Percentiles rank a stretch among this genome's conserved stretches.
Evolutionary conservation across 2,113 vertebrate genomes (phyloP).

Genomic region (Lontra canadensis): DNA sequence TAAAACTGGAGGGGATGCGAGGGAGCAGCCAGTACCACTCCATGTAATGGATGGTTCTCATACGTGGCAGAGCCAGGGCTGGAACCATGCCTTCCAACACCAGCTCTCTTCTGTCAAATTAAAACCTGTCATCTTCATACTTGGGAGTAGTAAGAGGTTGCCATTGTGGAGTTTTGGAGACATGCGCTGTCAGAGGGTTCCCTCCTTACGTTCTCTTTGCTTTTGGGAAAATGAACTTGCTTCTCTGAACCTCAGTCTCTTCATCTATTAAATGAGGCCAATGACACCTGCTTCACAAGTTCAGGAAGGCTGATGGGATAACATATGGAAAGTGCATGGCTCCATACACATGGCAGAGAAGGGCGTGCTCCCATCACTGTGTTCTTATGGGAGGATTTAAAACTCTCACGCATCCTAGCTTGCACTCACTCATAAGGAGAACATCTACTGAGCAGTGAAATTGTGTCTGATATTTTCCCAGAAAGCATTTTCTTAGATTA

Average conservation of each 20-base stretch:
- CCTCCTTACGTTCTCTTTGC: background rate
- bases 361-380: background rate
- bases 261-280: background rate
- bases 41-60: background rate
- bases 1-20: background rate
- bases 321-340: fast-evolving
- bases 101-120: background rate
- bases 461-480: background rate
- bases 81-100: background rate
- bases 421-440: background rate
- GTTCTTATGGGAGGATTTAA: background rate
- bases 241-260: background rate
- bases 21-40: background rate
- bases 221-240: background rate
- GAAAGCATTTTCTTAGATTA: background rate
- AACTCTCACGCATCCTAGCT: background rate
- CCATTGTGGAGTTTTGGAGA: background rate
- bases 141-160: background rate
- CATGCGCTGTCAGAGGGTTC: fast-evolving
- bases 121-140: background rate
- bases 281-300: background rate
- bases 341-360: background rate
- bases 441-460: background rate
- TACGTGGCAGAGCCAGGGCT: background rate
- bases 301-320: background rate